A percentile compares a stretch with the other conserved stretches of the same genome.
Conservation (phyloP, 1,140 invertebrate genomes). For the Drosophila lacertosa region DNA sequence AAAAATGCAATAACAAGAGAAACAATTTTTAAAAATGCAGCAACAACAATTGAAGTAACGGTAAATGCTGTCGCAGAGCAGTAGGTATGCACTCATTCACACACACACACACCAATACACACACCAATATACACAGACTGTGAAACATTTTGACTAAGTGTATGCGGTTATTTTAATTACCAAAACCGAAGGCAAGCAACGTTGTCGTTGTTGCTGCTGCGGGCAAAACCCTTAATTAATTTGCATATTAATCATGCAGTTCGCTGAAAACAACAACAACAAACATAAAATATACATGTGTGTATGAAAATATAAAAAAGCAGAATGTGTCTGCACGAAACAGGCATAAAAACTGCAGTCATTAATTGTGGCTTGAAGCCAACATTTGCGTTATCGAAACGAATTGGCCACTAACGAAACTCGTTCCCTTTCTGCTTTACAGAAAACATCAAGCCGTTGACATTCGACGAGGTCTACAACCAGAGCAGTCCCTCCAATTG, state of each 20-base stretch:
- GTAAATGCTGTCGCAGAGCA: slow-evolving; percentile 44
- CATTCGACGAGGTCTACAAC: slow-evolving; percentile 99
- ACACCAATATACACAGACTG: slow-evolving; percentile 7
- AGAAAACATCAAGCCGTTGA: slow-evolving; percentile 95
- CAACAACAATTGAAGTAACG: slow-evolving; percentile 46
- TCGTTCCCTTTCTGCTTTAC: slow-evolving; percentile 27
- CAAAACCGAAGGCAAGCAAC: slow-evolving; percentile 65
- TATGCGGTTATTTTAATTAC: slow-evolving; percentile 82
- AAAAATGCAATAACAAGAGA: slow-evolving; percentile 79
- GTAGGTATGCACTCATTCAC: slow-evolving; percentile 8
- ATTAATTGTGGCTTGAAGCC: slow-evolving; percentile 57
- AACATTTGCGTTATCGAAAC: slow-evolving; percentile 52
- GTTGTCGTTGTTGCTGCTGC: slow-evolving; percentile 52
- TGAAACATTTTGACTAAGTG: slow-evolving; percentile 71
- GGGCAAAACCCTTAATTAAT: slow-evolving; percentile 81
- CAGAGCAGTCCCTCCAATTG: slow-evolving; percentile 99
- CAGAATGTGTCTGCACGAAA: slow-evolving; percentile 6
- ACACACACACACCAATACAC: slow-evolving; percentile 26
- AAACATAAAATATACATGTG: slow-evolving; percentile 7
- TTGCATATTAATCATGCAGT: slow-evolving; percentile 82
- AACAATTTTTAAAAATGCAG: slow-evolving; percentile 77
- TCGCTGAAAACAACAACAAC: slow-evolving; percentile 38
- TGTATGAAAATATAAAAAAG: not conserved
- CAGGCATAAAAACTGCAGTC: slow-evolving; percentile 50
- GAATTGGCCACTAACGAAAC: slow-evolving; percentile 26